Conservation (phyloP, 2,888 invertebrate genomes). For the Tinea trinotella region DNA sequence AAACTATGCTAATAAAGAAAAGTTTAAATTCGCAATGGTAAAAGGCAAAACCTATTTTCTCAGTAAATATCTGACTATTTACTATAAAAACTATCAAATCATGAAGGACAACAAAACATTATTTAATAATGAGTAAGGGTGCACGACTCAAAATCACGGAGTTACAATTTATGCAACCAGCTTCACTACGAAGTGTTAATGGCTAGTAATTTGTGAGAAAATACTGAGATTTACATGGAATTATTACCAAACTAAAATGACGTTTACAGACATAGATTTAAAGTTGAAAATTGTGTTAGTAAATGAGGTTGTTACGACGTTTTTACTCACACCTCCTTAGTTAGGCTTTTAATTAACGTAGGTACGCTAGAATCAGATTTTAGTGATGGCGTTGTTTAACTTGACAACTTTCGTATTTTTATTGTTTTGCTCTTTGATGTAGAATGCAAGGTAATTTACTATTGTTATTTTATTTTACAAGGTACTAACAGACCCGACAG, state of each 20-base stretch:
- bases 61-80: no score
- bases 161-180: neutral
- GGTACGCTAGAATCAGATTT: neutral
- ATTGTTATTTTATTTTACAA: no score
- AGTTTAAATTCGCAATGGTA: no score
- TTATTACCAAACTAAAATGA: neutral
- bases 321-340: neutral
- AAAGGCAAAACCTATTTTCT: no score
- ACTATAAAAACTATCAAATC: no score
- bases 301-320: neutral
- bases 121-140: neutral
- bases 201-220: constrained; percentile 3
- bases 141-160: neutral
- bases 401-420: neutral
- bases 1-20: no score
- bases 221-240: neutral
- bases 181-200: neutral
- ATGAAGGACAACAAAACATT: no score
- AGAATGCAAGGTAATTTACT: no score
- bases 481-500: no score
- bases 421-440: no score
- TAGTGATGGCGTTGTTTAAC: neutral
- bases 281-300: neutral
- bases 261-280: neutral
- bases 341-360: neutral